Evolutionary conservation across 1,140 invertebrate genomes (phyloP).

Genomic region (Musca domestica): DNA sequence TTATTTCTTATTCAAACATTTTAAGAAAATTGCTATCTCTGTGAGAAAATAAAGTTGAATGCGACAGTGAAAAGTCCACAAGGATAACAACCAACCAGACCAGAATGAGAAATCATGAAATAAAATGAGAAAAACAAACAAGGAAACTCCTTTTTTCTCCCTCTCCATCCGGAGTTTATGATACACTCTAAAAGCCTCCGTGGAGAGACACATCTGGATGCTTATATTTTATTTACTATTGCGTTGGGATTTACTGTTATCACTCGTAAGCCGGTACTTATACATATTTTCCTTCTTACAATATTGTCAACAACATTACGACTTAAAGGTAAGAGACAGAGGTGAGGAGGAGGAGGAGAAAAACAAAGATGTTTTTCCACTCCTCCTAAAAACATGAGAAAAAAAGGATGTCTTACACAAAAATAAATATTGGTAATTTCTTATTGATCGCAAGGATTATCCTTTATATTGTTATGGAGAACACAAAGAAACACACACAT

Average conservation of each 20-base stretch:
- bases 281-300: too few relatives aligned
- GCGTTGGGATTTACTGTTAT: constrained; percentile 8
- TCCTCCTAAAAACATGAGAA: not conserved
- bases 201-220: not conserved
- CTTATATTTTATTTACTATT: constrained; percentile 19
- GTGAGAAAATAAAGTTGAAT: not conserved
- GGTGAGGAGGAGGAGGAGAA: too few relatives aligned
- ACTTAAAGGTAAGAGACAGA: too few relatives aligned
- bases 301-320: too few relatives aligned
- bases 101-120: too few relatives aligned
- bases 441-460: constrained; percentile 31
- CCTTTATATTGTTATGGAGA: not conserved
- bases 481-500: too few relatives aligned
- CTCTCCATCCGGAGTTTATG: too few relatives aligned
- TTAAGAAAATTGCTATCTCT: constrained; percentile 17
- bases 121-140: not conserved
- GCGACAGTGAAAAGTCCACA: too few relatives aligned
- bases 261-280: not conserved
- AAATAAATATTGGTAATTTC: constrained; percentile 55
- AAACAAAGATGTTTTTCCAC: not conserved
- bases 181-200: not conserved
- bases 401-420: constrained; percentile 41
- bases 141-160: not conserved
- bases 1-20: not conserved
- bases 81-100: too few relatives aligned